Evolutionary conservation across 1,140 invertebrate genomes (phyloP).

Genomic region (Drosophila kepulauana): DNA sequence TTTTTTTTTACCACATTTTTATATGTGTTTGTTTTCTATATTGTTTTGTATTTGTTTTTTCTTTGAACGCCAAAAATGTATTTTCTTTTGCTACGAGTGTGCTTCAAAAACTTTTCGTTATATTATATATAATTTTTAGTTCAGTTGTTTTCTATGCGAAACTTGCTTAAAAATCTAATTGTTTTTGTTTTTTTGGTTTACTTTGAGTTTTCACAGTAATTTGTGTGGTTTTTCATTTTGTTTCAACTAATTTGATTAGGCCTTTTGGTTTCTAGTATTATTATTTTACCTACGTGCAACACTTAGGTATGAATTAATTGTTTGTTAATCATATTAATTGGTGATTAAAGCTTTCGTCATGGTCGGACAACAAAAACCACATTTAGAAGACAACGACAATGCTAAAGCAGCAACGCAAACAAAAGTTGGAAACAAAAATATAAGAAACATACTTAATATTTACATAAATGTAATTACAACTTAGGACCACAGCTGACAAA

Average conservation of each 20-base stretch:
- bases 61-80: constrained; percentile 58
- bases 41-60: neutral
- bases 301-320: constrained; percentile 54
- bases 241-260: constrained; percentile 64
- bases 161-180: constrained; percentile 45
- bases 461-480: constrained; percentile 34
- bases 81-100: constrained; percentile 47
- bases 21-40: constrained; percentile 49
- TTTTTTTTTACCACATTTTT: constrained; percentile 67
- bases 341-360: constrained; percentile 55
- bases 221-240: constrained; percentile 63
- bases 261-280: constrained; percentile 51
- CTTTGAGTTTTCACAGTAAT: constrained; percentile 72
- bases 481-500: constrained; percentile 28
- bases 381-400: constrained; percentile 13
- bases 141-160: constrained; percentile 41
- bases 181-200: constrained; percentile 21
- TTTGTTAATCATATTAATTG: constrained; percentile 47
- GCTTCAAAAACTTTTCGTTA: constrained; percentile 61
- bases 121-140: constrained; percentile 10
- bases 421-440: neutral
- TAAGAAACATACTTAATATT: constrained; percentile 41
- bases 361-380: constrained; percentile 19
- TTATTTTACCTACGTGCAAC: constrained; percentile 66
- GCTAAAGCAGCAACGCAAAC: constrained; percentile 44